Conservation (phyloP, 2,113 vertebrate genomes). For the Rhea americana region DNA sequence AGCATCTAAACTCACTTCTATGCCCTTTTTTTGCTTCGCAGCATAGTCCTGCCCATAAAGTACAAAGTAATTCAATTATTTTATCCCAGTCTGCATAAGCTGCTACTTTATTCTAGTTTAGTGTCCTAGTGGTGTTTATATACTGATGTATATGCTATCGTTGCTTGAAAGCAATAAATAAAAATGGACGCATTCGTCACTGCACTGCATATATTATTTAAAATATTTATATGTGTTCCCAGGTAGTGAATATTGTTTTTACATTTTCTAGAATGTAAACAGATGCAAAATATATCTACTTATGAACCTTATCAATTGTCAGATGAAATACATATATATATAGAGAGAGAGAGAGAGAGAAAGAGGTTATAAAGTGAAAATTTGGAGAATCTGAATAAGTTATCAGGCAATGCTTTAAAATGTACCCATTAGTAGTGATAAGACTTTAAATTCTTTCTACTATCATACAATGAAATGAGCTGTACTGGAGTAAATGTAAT, state of each 20-base stretch:
- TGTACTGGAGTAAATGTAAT: not conserved
- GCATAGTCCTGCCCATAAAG: not conserved
- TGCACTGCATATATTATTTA: not conserved
- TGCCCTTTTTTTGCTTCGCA: not conserved
- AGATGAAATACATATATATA: not conserved
- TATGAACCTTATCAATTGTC: not conserved
- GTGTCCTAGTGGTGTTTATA: not conserved
- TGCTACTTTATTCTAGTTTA: not conserved
- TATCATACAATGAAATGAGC: not conserved
- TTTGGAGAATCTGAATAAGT: not conserved
- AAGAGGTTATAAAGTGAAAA: not conserved
- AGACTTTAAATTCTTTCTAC: slow-evolving; percentile 19
- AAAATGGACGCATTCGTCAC: not conserved
- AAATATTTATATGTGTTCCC: not conserved
- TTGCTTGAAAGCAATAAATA: not conserved
- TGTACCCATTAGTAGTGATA: not conserved
- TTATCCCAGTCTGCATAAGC: not conserved
- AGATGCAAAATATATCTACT: not conserved
- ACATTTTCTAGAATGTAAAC: not conserved
- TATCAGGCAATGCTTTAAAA: slow-evolving; percentile 5
- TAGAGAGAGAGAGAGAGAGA: too few species aligned
- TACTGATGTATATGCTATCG: not conserved
- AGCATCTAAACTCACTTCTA: not conserved
- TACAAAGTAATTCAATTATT: not conserved
- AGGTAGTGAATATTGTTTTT: not conserved